These are phyloP conservation scores for Pyrochroa serraticornis DNA, from an alignment of 2,888 invertebrate genomes.

Conservation along the genomic window DNA sequence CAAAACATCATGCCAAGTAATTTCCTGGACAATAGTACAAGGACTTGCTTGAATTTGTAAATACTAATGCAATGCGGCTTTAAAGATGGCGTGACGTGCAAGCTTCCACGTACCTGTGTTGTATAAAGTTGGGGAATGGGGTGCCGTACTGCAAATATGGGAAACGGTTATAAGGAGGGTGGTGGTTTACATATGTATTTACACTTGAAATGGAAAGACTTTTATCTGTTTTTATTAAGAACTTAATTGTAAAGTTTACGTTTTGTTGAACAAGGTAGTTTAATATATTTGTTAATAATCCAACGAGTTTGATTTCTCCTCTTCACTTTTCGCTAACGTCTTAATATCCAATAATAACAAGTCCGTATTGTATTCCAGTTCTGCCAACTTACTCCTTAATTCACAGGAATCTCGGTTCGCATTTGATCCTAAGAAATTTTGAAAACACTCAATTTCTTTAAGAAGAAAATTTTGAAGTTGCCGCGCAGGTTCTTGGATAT, in stretches of 20 bases:
- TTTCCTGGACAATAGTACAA: not conserved
- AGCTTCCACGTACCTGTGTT: slow-evolving; percentile 53
- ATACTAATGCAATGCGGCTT: slow-evolving; percentile 9
- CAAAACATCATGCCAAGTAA: not conserved
- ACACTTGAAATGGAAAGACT: no score
- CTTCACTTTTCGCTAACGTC: no score
- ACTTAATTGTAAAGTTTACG: slow-evolving; percentile 22
- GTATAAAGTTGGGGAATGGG: slow-evolving; percentile 38
- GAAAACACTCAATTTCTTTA: not conserved
- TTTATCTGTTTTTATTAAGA: slow-evolving; percentile 20
- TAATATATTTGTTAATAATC: no score
- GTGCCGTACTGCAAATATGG: slow-evolving; percentile 16
- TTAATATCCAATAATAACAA: no score
- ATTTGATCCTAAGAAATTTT: no score
- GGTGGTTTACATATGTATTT: slow-evolving; percentile 14
- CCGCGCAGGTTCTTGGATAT: not conserved
- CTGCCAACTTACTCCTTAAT: no score
- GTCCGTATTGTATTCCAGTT: no score
- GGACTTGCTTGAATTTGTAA: slow-evolving; percentile 5
- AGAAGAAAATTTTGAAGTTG: not conserved
- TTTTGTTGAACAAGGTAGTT: no score
- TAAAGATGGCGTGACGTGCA: slow-evolving; percentile 33
- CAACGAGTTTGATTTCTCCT: no score
- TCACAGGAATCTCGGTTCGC: no score
- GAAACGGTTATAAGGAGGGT: slow-evolving; percentile 21